Percentiles rank a stretch among this genome's conserved stretches.
phyloP scores from a whole-genome alignment of 1,140 invertebrate genomes.

The Zaprionus africanus region DNA sequence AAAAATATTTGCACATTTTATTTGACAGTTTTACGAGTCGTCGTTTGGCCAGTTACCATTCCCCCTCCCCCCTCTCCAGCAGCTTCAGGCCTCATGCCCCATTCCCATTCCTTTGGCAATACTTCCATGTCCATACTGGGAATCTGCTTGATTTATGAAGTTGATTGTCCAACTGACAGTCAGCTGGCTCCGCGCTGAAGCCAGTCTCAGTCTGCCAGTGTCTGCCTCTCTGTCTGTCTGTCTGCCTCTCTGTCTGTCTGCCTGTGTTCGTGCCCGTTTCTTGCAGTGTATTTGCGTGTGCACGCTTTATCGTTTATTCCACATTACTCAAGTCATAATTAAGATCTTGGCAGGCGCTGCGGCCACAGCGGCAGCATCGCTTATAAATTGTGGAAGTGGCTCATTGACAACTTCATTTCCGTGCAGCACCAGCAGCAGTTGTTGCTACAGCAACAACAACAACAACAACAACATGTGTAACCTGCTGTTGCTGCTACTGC shows the following conservation, averaged over 20 bases:
- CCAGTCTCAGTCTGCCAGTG: not conserved
- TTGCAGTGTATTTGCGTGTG: constrained; percentile 77
- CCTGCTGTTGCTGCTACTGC: constrained; percentile 38
- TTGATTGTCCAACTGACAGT: constrained; percentile 62
- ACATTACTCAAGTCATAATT: constrained; percentile 82
- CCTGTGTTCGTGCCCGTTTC: constrained; percentile 29
- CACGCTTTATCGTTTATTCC: constrained; percentile 81
- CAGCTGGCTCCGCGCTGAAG: constrained; percentile 28
- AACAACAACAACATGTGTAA: constrained; percentile 35
- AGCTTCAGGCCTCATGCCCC: not conserved
- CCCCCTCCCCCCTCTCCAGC: not conserved
- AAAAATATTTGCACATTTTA: constrained; percentile 77
- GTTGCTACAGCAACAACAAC: constrained; percentile 24
- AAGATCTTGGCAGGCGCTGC: constrained; percentile 74
- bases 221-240: not conserved
- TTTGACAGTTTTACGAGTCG: constrained; percentile 77
- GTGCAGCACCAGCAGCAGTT: constrained; percentile 53
- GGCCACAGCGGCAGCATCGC: constrained; percentile 53
- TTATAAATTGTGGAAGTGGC: constrained; percentile 83
- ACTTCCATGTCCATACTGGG: constrained; percentile 20
- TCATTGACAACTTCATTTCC: constrained; percentile 83
- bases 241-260: not conserved
- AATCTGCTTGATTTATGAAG: constrained; percentile 67
- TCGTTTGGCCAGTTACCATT: constrained; percentile 32
- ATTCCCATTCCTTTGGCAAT: constrained; percentile 32